Evolutionary conservation across 2,888 invertebrate genomes (phyloP).

Genomic region (Eupeodes latifasciatus): DNA sequence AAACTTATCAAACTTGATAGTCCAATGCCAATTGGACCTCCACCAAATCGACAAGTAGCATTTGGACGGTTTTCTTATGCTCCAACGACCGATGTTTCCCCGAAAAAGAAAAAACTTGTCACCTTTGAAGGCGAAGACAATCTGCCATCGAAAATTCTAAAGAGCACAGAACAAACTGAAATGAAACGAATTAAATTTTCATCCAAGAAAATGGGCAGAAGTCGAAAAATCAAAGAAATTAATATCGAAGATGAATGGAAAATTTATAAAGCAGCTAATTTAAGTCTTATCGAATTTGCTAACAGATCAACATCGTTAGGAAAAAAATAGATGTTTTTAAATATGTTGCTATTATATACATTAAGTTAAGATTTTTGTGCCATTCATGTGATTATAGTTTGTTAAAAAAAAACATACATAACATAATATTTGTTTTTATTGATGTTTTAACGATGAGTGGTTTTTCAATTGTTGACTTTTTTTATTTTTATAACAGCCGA

Average conservation of each 20-base stretch:
- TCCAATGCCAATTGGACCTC: not conserved
- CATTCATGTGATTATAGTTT: constrained; percentile 5
- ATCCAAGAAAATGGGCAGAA: no score
- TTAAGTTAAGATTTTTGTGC: constrained; percentile 9
- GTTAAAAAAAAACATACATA: no score
- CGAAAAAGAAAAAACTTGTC: not conserved
- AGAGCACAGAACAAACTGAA: not conserved
- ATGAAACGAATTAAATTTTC: not conserved
- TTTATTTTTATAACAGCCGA: no score
- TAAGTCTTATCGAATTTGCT: no score
- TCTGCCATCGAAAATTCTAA: no score
- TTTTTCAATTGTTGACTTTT: no score
- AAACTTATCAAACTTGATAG: constrained; percentile 12
- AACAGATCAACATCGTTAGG: not conserved
- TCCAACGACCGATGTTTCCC: not conserved
- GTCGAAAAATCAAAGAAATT: no score
- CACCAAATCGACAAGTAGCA: not conserved
- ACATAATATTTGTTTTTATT: no score
- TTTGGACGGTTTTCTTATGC: not conserved
- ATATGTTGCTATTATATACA: not conserved
- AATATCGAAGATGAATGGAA: no score
- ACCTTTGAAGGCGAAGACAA: not conserved
- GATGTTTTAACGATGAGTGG: no score
- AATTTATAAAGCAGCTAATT: no score
- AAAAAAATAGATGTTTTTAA: not conserved